These are phyloP conservation scores for Chelonus insularis DNA, from an alignment of 1,140 invertebrate genomes.

Conservation along the genomic window DNA sequence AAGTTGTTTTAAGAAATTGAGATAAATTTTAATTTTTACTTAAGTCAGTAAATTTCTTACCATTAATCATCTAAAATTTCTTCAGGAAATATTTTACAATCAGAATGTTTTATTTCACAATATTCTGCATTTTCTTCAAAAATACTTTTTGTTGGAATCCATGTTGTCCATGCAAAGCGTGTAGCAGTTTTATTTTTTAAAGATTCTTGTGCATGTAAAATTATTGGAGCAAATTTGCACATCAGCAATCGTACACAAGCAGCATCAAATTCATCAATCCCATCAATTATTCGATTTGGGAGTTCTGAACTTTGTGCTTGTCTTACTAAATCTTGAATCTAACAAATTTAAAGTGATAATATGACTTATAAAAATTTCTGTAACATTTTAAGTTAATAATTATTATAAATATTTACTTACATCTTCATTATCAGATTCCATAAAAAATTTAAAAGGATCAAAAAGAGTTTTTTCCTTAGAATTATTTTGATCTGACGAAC, in stretches of 20 bases:
- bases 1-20: too few species aligned
- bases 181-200: conserved; percentile 48
- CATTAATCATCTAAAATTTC: background rate
- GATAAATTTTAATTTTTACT: too few species aligned
- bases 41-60: too few species aligned
- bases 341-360: too few species aligned
- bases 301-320: conserved; percentile 66
- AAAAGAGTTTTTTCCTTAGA: conserved; percentile 6
- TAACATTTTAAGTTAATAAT: too few species aligned
- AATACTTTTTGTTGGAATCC: conserved; percentile 67
- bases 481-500: conserved; percentile 5
- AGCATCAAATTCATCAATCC: conserved; percentile 63
- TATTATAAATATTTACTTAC: too few species aligned
- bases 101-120: conserved; percentile 68
- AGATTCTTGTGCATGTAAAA: conserved; percentile 73
- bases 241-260: conserved; percentile 73
- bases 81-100: conserved; percentile 52
- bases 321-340: conserved; percentile 62
- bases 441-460: conserved; percentile 40
- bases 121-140: conserved; percentile 65
- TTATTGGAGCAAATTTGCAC: conserved; percentile 76
- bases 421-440: conserved; percentile 42
- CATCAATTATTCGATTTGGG: conserved; percentile 66
- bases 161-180: conserved; percentile 43
- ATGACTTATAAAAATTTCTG: background rate